Evolutionary conservation across 2,888 invertebrate species (phyloP), one percentile per base, ranked within the genome.

Genomic region (Thyatira batis): DNA sequence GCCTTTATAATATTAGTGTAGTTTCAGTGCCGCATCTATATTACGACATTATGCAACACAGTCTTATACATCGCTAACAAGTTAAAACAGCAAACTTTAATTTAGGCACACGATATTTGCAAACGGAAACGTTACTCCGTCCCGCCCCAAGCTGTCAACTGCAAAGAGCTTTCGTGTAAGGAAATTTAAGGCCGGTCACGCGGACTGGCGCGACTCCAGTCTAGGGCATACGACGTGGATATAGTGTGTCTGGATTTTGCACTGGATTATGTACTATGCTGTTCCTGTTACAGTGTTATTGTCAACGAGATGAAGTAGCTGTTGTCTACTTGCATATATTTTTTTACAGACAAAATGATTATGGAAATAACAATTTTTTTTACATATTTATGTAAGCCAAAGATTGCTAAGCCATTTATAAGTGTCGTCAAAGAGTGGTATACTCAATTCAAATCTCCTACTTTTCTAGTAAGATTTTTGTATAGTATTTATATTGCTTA

Each of bases 111-210:
- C 80, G 80, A 83, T 85, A 82, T 85, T 86, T 85, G 84, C 78
- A 65, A 78, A 73, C 76, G 77, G 78, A 78, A 76, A 82, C 76
- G 71, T 68, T 74, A 68, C 69, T 67, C 58, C 63, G 63, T 55
- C 60, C 62, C 58, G 69, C 71, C 58, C 71, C 71, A 67, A 56
- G 78, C 86, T 87, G 88, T 87, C 89, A 87, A 84, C 83, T 83
- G 83, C 86, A 86, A 82, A 82, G 78, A 80, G 83, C 77, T 79
- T 84, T 85, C 84, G 82, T 80, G 82, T 83, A 80, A 84, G 84
- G 78, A 83, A 84, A 85, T 82, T 84, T 84, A 76, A 81, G 81
- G 73, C 70, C 73, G 80, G 82, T 82, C 85, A 84, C 80, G 81
- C 79, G 73, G 80, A 64, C 73, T 13, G 33, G 63, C 53, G 52